phyloP scores from a whole-genome alignment of 1,140 invertebrate species.

The Dufourea novaeangliae region DNA sequence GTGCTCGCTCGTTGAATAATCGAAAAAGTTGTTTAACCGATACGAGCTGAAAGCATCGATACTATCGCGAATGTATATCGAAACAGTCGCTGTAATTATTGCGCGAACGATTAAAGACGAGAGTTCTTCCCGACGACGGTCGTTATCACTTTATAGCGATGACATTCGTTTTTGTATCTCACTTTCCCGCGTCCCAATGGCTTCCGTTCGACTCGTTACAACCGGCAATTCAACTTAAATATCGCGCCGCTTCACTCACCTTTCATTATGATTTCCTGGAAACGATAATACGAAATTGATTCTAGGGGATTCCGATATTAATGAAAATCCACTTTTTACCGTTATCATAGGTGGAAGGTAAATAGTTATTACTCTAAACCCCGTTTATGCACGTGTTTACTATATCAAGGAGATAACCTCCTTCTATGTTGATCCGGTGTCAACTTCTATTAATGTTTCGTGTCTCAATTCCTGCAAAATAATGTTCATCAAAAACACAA shows the following conservation, averaged over 20 bases:
- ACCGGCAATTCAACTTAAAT: conserved; percentile 33
- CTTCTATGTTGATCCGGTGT: too few relatives aligned
- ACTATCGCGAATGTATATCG: not conserved
- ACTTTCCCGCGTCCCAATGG: not conserved
- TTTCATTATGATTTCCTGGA: conserved; percentile 29
- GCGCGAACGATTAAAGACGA: not conserved
- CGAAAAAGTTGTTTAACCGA: not conserved
- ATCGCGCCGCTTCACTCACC: not conserved
- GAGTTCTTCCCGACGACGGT: not conserved
- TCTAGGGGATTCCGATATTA: not conserved
- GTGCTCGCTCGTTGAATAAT: not conserved
- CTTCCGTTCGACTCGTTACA: conserved; percentile 26
- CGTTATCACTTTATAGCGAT: conserved; percentile 14
- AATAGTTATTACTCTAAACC: not conserved
- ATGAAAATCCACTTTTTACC: not conserved
- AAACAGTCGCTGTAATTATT: not conserved
- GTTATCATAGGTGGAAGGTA: not conserved
- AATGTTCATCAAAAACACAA: too few relatives aligned
- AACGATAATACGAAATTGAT: conserved; percentile 12
- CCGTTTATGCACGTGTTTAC: not conserved
- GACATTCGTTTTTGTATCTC: not conserved
- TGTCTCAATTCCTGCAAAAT: too few relatives aligned
- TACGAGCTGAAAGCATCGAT: not conserved
- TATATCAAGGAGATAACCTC: too few relatives aligned
- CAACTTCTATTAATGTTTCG: too few relatives aligned